Evolutionary conservation across 53 echinoderm and acorn worm genomes (phyloP), one percentile per base, ranked within the genome.

Genomic region (Arbacia lixula): DNA sequence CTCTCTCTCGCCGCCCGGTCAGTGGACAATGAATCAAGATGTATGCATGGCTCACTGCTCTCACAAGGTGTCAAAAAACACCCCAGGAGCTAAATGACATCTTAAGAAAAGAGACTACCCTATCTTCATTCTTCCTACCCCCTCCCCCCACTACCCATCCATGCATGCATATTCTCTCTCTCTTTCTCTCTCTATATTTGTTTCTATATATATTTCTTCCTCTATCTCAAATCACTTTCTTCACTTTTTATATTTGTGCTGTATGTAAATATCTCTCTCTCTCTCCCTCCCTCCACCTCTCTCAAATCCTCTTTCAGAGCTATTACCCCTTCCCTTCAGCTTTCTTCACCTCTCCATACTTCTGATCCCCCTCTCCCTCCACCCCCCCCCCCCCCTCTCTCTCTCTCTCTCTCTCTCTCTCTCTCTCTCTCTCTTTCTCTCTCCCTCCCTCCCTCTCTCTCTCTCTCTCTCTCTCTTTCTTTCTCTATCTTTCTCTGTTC

Each of bases 21-120:
- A 77, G 3, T 63, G 82, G 64, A 81, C 64, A 63, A 64, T 64
- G 64, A 63, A 81, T 63, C 82, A 63, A 81, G 41, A 54, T 71
- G 54, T 53, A 53, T 55, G 49, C 36, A 52, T 54, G 68, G 68
- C 69, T 69, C 53, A 64, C 31, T 53, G 84, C 8, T 38, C 36
- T 37, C 33, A 69, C 10, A 49, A 69, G 84, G 68, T 31, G 60
- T 69, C 12, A 81, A 50, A n/a, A n/a, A 81, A 81, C 43, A 64
- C 82, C 62, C 82, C 78, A 26, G 78, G 78, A 58, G 33, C 49
- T 53, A 74, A 54, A 51, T 76, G 53, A 56, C 56, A 56, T 76
- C 80, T 31, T 12, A 42, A 17, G 16, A 60, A 36, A 38, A 10
- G 21, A 57, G 12, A 26, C 33, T 35, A 39, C 32, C 29, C 60